These are phyloP conservation scores for Andrena chrysosceles DNA, from an alignment of 2,888 invertebrate genomes.

Conservation along the genomic window DNA sequence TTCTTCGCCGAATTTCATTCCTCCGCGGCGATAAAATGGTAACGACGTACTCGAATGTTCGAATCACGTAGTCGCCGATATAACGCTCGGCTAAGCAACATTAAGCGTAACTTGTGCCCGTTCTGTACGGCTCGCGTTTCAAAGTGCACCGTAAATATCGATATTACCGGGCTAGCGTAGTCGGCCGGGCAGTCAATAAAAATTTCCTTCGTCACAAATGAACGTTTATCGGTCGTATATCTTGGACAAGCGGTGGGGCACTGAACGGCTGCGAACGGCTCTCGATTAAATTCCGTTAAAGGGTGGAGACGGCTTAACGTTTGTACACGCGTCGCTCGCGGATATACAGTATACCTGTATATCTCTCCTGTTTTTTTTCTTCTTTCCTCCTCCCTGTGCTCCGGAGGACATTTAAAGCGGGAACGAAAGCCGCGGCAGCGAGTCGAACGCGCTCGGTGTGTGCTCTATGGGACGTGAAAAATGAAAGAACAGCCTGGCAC, in stretches of 20 bases:
- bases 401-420: constrained; percentile 39
- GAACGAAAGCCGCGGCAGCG: constrained; percentile 29
- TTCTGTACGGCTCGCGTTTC: neutral
- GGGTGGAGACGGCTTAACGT: constrained; percentile 52
- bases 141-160: constrained; percentile 50
- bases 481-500: constrained; percentile 64
- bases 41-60: constrained; percentile 4
- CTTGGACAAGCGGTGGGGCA: constrained; percentile 24
- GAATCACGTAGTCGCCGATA: constrained; percentile 21
- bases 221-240: constrained; percentile 60
- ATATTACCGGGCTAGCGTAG: constrained; percentile 19
- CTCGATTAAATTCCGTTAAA: constrained; percentile 53
- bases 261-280: constrained; percentile 40
- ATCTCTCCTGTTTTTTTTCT: neutral
- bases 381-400: neutral
- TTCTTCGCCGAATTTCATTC: neutral
- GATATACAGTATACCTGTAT: constrained; percentile 13
- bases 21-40: neutral
- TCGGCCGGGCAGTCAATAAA: constrained; percentile 47
- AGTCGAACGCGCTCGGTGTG: constrained; percentile 4
- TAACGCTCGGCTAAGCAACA: constrained; percentile 30
- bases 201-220: constrained; percentile 51
- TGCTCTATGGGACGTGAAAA: constrained; percentile 63
- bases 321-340: constrained; percentile 30
- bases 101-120: constrained; percentile 34